Percentiles rank a stretch among this genome's conserved stretches.
phyloP scores from a whole-genome alignment of 2,797 vertebrate species.

The Calcarius lapponicus region DNA sequence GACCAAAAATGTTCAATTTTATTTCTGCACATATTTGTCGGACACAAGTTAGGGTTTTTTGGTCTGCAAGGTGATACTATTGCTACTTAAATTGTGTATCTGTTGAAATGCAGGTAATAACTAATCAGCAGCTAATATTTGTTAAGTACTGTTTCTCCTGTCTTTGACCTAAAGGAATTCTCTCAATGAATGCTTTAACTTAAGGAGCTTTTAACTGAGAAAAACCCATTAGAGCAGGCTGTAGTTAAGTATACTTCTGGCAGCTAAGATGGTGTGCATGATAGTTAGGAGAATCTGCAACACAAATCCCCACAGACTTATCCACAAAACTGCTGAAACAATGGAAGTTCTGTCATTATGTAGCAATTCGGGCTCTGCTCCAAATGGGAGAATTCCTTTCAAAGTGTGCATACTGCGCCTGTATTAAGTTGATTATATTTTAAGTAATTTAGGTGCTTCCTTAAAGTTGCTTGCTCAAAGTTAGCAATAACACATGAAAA shows the following conservation, averaged over 20 bases:
- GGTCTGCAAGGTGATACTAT: background rate
- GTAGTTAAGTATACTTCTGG: background rate
- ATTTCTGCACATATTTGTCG: background rate
- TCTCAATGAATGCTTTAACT: background rate
- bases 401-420: background rate
- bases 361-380: background rate
- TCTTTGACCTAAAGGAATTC: background rate
- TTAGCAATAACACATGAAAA: background rate
- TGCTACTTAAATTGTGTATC: background rate
- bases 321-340: background rate
- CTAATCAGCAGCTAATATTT: background rate
- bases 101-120: background rate
- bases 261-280: background rate
- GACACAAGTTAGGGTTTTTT: background rate
- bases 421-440: background rate
- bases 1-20: background rate
- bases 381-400: background rate
- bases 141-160: background rate
- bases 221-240: background rate
- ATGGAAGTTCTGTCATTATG: background rate
- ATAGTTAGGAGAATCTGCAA: background rate
- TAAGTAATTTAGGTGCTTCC: background rate
- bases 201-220: background rate
- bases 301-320: background rate
- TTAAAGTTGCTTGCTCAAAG: background rate